phyloP scores from a whole-genome alignment of 1,140 invertebrate species.

The Andrena cerasifolii region DNA sequence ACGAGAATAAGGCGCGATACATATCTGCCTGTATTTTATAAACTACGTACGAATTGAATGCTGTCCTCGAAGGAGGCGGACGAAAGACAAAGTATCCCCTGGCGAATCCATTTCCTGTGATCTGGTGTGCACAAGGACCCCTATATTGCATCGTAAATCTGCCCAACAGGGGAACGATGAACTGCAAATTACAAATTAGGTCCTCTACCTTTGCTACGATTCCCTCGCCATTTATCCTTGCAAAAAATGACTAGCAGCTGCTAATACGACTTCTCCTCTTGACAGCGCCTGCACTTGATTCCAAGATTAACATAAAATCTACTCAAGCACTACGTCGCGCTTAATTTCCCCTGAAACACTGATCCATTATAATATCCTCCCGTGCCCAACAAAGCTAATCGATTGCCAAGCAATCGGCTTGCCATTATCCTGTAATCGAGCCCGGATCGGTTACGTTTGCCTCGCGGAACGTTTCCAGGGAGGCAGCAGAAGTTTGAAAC shows the following conservation, averaged over 20 bases:
- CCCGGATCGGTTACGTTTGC: background rate
- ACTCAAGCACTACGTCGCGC: no score
- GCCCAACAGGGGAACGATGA: constrained; percentile 17
- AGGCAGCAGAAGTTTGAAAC: constrained; percentile 18
- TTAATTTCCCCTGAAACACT: no score
- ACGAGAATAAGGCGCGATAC: no score
- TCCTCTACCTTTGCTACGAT: background rate
- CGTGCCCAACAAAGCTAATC: no score
- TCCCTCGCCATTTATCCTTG: background rate
- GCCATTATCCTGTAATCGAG: background rate
- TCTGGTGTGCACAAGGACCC: constrained; percentile 18
- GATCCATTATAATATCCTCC: no score
- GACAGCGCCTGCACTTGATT: no score
- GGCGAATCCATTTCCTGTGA: constrained; percentile 53
- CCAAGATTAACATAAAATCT: no score
- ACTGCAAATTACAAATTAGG: constrained; percentile 32
- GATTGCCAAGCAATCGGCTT: background rate
- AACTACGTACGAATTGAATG: constrained; percentile 54
- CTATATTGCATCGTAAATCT: constrained; percentile 50
- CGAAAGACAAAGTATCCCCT: constrained; percentile 61
- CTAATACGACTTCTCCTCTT: no score
- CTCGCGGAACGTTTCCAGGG: background rate
- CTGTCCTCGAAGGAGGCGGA: constrained; percentile 42
- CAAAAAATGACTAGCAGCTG: background rate
- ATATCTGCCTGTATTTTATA: no score